phyloP scores from a whole-genome alignment of 2,888 invertebrate species.

The Malthinus flaveolus region DNA sequence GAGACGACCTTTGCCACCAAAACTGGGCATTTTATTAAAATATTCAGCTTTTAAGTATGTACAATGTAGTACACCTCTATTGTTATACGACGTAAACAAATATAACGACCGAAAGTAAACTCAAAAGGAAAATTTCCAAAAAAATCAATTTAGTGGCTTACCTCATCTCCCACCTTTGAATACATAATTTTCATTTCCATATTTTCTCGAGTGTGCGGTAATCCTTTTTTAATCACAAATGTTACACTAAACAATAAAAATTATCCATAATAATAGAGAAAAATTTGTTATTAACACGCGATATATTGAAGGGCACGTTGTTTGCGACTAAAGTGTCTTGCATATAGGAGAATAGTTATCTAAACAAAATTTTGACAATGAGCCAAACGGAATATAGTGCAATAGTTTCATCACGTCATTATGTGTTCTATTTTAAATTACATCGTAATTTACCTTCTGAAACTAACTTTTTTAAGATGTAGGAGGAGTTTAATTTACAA shows the following conservation, averaged over 20 bases:
- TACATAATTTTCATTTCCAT: slow-evolving; percentile 10
- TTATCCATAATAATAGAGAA: not conserved
- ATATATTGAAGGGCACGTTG: too few relatives aligned
- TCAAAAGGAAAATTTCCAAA: not conserved
- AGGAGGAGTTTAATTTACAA: not conserved
- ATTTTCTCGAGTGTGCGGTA: not conserved
- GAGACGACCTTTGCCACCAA: too few relatives aligned
- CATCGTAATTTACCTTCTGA: not conserved
- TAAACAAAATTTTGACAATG: slow-evolving; percentile 22
- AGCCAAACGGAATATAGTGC: slow-evolving; percentile 18
- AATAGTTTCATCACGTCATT: slow-evolving; percentile 8
- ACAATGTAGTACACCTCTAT: too few relatives aligned
- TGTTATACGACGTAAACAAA: too few relatives aligned
- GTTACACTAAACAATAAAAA: not conserved
- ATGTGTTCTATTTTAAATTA: slow-evolving; percentile 10
- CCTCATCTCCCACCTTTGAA: not conserved
- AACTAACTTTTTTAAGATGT: not conserved
- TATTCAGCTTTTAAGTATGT: too few relatives aligned
- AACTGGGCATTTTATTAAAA: too few relatives aligned
- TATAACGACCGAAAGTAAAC: too few relatives aligned
- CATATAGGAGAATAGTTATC: slow-evolving; percentile 15
- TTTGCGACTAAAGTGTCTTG: not conserved
- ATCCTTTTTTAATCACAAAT: not conserved
- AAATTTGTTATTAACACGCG: too few relatives aligned
- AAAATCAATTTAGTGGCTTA: not conserved